These are phyloP conservation scores for Microctenopoma steveboyesi DNA, from an alignment of 2,797 vertebrate species.

Conservation along the genomic window DNA sequence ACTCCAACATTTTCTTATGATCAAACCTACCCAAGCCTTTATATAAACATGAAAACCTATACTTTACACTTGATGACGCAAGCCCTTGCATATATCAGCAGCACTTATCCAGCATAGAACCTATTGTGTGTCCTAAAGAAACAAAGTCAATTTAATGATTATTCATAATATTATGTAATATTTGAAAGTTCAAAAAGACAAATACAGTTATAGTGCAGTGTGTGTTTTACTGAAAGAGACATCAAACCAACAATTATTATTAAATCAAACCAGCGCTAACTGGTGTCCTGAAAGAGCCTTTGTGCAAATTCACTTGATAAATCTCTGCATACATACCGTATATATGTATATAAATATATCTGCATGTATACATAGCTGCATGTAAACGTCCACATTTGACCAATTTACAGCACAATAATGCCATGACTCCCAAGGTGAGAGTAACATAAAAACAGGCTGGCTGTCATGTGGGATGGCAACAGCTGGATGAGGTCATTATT, in stretches of 20 bases:
- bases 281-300: conserved; percentile 70
- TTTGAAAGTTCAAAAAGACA: too few relatives aligned
- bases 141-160: not conserved
- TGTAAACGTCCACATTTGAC: conserved; percentile 16
- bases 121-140: not conserved
- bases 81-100: not conserved
- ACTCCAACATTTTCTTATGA: conserved; percentile 10
- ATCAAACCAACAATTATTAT: not conserved
- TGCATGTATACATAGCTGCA: too few relatives aligned
- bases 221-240: not conserved
- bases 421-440: conserved; percentile 35
- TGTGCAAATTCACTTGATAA: conserved; percentile 48
- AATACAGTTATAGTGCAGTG: not conserved
- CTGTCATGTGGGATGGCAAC: conserved; percentile 41
- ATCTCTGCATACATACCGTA: not conserved
- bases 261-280: conserved; percentile 59
- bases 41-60: not conserved
- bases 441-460: conserved; percentile 42
- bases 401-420: conserved; percentile 25
- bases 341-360: not conserved
- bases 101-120: not conserved
- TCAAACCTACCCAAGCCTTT: conserved; percentile 8
- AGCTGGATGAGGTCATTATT: conserved; percentile 52
- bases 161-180: not conserved
- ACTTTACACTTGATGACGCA: too few relatives aligned